Evolutionary conservation across 30 jellyfish, hydroid and myxozoan genomes (phyloP).

Genomic region (Euphysa ruthae): DNA sequence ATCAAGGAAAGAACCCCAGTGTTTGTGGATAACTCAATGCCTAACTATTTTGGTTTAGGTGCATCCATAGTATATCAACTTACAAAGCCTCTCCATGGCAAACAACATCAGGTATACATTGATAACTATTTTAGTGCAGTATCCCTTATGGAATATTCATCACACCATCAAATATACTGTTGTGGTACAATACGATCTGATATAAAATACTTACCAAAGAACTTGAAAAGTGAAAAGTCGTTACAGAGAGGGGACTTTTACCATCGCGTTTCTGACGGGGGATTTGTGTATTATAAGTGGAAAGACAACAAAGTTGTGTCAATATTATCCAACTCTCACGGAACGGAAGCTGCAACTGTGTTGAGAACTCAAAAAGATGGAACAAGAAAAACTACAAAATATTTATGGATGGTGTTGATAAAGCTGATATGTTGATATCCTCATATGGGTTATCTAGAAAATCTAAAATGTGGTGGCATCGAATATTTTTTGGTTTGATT

Average conservation of each 20-base stretch:
- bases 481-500: slow-evolving; percentile 42
- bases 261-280: slow-evolving; percentile 19
- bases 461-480: slow-evolving; percentile 73
- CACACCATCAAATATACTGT: neutral
- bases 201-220: neutral
- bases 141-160: neutral
- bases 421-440: slow-evolving; percentile 58
- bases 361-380: slow-evolving; percentile 34
- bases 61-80: slow-evolving; percentile 30
- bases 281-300: slow-evolving; percentile 30
- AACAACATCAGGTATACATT: neutral
- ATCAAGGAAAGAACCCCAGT: slow-evolving; percentile 47
- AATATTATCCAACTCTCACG: slow-evolving; percentile 37
- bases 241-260: slow-evolving; percentile 1
- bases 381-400: slow-evolving; percentile 38
- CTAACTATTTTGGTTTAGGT: slow-evolving; percentile 32
- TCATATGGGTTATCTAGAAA: slow-evolving; percentile 42
- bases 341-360: slow-evolving; percentile 20
- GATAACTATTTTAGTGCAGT: neutral
- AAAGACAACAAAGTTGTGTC: slow-evolving; percentile 38
- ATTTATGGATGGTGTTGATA: slow-evolving; percentile 57
- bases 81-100: neutral
- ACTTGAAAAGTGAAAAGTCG: neutral
- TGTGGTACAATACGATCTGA: neutral
- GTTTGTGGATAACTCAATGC: neutral